phyloP scores from a whole-genome alignment of 1,140 invertebrate genomes.

The Pygmarrhopalites habei region DNA sequence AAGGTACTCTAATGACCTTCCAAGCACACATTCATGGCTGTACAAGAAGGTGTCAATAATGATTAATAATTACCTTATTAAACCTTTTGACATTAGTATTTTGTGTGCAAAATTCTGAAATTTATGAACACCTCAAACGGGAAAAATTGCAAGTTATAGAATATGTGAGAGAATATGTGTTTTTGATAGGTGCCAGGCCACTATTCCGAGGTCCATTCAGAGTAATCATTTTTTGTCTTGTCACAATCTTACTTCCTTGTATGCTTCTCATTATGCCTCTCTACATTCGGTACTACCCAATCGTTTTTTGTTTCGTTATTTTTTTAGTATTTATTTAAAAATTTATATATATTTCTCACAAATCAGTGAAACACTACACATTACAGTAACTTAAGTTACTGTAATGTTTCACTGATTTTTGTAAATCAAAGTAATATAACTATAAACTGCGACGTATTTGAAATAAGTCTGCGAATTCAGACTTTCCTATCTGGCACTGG shows the following conservation, averaged over 20 bases:
- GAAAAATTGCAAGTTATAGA: neutral
- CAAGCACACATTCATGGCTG: too few species aligned
- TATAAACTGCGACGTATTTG: too few species aligned
- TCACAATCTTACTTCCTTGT: constrained; percentile 63
- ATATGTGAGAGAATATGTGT: neutral
- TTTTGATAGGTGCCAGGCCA: neutral
- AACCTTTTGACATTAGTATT: neutral
- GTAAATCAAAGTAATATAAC: too few species aligned
- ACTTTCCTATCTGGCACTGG: too few species aligned
- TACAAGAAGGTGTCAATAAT: neutral
- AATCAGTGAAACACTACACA: too few species aligned
- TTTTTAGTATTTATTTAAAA: too few species aligned
- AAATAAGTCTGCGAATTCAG: too few species aligned
- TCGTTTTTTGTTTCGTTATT: too few species aligned
- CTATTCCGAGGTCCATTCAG: constrained; percentile 55
- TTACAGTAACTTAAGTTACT: too few species aligned
- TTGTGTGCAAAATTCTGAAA: neutral
- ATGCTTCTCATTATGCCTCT: constrained; percentile 63
- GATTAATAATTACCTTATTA: neutral
- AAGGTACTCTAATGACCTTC: too few species aligned
- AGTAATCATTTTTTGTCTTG: constrained; percentile 63
- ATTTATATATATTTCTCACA: too few species aligned
- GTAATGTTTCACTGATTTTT: too few species aligned
- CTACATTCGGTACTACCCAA: constrained; percentile 58
- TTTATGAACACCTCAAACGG: neutral